Evolutionary conservation across 2,797 vertebrate genomes (phyloP).

Genomic region (Anguilla pacifica): DNA sequence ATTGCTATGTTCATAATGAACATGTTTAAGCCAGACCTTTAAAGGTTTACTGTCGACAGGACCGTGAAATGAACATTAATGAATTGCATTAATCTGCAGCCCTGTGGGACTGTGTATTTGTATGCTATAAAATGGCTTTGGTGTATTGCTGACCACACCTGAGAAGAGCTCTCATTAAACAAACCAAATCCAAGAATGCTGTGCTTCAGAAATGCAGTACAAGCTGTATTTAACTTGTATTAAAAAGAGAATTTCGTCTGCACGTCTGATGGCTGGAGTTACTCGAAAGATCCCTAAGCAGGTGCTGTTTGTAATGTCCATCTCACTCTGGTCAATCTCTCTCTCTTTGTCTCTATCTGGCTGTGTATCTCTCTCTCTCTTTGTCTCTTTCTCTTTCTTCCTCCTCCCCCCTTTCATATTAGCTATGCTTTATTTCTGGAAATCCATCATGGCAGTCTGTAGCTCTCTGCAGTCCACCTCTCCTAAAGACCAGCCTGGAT

Average conservation of each 20-base stretch:
- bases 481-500: neutral
- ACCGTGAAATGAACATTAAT: slow-evolving; percentile 32
- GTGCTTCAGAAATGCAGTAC: neutral
- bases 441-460: neutral
- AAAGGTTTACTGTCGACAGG: slow-evolving; percentile 43
- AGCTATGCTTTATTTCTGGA: slow-evolving; percentile 24
- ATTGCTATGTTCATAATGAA: slow-evolving; percentile 50
- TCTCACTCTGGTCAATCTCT: neutral
- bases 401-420: neutral
- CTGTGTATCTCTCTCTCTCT: neutral
- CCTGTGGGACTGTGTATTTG: neutral
- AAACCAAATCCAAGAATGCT: neutral
- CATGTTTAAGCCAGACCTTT: neutral
- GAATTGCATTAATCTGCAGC: slow-evolving; percentile 43
- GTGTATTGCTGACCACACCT: slow-evolving; percentile 33
- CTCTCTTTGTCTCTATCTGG: too few species aligned
- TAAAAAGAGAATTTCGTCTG: neutral
- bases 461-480: neutral
- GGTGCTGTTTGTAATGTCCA: neutral
- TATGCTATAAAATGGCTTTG: neutral
- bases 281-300: neutral
- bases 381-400: neutral
- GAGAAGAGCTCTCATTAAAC: neutral
- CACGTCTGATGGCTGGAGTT: neutral
- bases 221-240: neutral